Base-by-base conservation (phyloP, 2,113 vertebrate genomes). In the Nanorana parkeri region DNA sequence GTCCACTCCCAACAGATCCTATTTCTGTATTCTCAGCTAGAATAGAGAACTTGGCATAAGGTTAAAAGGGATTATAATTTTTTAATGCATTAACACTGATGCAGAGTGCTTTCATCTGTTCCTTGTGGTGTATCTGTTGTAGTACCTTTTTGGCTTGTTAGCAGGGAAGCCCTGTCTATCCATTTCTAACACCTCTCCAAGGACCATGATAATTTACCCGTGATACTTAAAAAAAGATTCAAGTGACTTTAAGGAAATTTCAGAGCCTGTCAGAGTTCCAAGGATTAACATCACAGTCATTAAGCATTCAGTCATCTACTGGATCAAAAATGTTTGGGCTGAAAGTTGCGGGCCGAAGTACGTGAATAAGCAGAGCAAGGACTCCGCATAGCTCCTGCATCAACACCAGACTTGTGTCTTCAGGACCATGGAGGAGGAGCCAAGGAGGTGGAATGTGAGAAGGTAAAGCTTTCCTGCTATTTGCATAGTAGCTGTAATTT, bases 1-100 rank as follows among this genome's bases (percentile, higher is more conserved):
- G 47, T 67, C 61, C 2, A n/a, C 32, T 56, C 52, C 23, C 55
- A 78, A 29, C 54, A 41, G 24, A 78, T 67, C 51, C 8, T 36
- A 36, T 55, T 56, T 78, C 77, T 68, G 26, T 58, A 15, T 58
- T 58, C 64, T 55, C 15, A 56, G 28, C 26, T 24, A 66, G 52
- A 68, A 78, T 15, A 67, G 52, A 28, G 6, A n/a, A 78, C 28
- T 68, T 78, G 75, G 36, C 75, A 26, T 17, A 2, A 52, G 36
- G 41, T 65, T 23, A 6, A 52, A 77, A 28, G 51, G 29, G 15
- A 36, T 58, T 58, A 21, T 60, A 15, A 11, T 29, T n/a, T 58
- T 6, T 19, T 15, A n/a, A 15, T 36, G 19, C 54, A 36, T 29
- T 10, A 47, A 28, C 11, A 72, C 8, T 17, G 54, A 54, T 5